phyloP scores from a whole-genome alignment of 2,797 vertebrate species.

The Spinibarbus caldwelli region DNA sequence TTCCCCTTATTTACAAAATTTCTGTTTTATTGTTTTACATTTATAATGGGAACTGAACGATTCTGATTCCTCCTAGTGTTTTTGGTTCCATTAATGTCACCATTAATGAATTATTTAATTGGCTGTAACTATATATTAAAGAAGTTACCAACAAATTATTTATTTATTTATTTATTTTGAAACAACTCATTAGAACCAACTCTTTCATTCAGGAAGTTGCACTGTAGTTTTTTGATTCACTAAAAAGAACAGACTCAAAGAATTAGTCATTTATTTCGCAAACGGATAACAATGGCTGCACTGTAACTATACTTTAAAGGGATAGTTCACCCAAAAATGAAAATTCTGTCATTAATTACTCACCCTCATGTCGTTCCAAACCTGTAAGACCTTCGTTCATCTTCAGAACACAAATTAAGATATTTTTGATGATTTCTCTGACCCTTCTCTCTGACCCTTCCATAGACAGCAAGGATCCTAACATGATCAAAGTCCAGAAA shows the following conservation, averaged over 20 bases:
- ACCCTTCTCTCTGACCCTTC: neutral
- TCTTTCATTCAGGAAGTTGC: neutral
- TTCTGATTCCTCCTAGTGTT: neutral
- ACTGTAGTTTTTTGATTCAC: neutral
- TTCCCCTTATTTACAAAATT: neutral
- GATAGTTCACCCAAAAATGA: no score
- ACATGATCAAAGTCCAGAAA: no score
- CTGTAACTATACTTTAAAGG: neutral
- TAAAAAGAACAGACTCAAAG: neutral
- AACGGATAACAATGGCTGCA: neutral
- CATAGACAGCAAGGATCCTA: neutral
- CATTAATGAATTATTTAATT: neutral
- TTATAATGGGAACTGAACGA: neutral
- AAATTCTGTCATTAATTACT: no score
- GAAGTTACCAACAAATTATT: neutral
- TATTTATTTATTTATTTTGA: neutral
- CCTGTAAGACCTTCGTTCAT: no score
- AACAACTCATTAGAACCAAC: neutral
- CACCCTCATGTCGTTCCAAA: no score
- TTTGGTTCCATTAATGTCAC: neutral
- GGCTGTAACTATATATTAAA: neutral
- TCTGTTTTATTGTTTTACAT: neutral
- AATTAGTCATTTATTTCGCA: neutral
- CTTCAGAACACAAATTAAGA: no score
- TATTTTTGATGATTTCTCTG: no score